These are phyloP conservation scores for Isaurus tuberculatus DNA, from an alignment of 92 coral and sea anemone species.

Conservation along the genomic window DNA sequence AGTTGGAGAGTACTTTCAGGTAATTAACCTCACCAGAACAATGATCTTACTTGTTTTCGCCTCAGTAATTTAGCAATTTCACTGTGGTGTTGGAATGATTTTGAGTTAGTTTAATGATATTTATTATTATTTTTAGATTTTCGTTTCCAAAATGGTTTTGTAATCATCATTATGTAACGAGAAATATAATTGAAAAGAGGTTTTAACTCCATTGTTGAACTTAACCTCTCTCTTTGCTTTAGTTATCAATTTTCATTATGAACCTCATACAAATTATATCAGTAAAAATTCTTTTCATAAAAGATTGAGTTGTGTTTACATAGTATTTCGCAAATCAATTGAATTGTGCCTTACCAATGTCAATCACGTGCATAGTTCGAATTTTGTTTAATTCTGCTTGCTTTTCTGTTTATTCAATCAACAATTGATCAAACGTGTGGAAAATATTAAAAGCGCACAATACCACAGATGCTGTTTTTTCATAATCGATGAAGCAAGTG, in stretches of 20 bases:
- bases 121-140: background rate
- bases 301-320: conserved; percentile 32
- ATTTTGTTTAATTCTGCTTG: background rate
- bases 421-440: too few relatives aligned
- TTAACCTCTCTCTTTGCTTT: conserved; percentile 29
- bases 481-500: too few relatives aligned
- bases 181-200: conserved; percentile 45
- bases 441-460: too few relatives aligned
- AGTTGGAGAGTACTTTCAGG: background rate
- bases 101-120: background rate
- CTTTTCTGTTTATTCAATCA: background rate
- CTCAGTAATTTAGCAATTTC: background rate
- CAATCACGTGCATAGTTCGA: conserved; percentile 19
- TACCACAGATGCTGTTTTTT: too few relatives aligned
- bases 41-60: background rate
- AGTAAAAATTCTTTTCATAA: conserved; percentile 25
- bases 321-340: conserved; percentile 10
- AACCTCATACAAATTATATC: conserved; percentile 32
- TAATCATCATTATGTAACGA: conserved; percentile 36
- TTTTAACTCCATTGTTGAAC: conserved; percentile 34
- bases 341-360: background rate
- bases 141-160: background rate
- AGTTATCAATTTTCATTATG: conserved; percentile 8
- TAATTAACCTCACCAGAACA: background rate
- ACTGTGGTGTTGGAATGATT: background rate